Base-by-base conservation (phyloP, 2,113 vertebrate species). In the Sapayoa aenigma region DNA sequence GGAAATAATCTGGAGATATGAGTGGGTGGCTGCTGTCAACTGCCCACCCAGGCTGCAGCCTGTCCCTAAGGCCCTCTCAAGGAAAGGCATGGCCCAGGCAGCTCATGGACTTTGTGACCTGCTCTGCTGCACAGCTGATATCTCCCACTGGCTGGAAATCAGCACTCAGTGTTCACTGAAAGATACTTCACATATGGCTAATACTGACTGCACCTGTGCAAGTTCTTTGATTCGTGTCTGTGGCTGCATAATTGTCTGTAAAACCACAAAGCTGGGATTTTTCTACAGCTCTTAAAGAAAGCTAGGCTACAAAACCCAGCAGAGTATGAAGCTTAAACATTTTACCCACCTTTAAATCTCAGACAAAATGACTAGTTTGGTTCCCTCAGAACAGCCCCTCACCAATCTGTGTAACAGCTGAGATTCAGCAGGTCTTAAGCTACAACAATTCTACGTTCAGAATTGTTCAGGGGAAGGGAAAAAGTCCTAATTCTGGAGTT, bases 101-200 rank as follows among this genome's bases (percentile, higher is more conserved):
- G 47, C 52, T 89, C 71, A 28, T 5, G 8, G 60, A 13, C 71
- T 69, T 17, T 33, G 35, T 71, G 76, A 83, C 46, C 67, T 83
- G 52, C 41, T 49, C 35, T 76, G 88, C 58, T 87, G 77, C 82
- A 71, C 76, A 72, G 18, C 52, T 77, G 55, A 30, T n/a, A n/a
- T 31, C 30, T 46, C 55, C 55, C 78, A 30, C 69, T 24, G 49
- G 15, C 65, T 77, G 78, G 25, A 78, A 81, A 72, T 25, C 52
- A 63, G 33, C 49, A 25, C 42, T 37, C 0, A 2, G 3, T 52
- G 37, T 5, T 81, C 55, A 10, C 63, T 7, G 1, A 6, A 27
- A 80, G 21, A 31, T 68, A 56, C 12, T 47, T 53, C 53, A 60
- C 68, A 81, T 25, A 18, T 27, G n/a, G 27, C 19, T 66, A 25